Conservation (phyloP, 2,888 invertebrate species). For the Dasypogon diadema region DNA sequence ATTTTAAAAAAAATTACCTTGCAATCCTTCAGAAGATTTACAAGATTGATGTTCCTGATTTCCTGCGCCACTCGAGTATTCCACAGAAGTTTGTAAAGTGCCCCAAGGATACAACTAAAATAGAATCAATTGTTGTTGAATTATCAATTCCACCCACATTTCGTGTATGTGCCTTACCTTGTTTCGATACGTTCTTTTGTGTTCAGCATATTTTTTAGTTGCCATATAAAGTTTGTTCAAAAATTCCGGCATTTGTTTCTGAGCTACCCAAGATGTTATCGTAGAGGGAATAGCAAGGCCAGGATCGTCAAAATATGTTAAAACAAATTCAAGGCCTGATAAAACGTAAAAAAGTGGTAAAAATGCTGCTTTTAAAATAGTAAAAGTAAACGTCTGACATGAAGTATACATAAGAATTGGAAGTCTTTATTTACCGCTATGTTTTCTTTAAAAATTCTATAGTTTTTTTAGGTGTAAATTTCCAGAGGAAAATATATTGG, state of each 20-base stretch:
- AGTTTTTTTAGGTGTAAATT: too few species aligned
- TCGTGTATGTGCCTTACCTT: not conserved
- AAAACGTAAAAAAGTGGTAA: too few species aligned
- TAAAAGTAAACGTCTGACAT: too few species aligned
- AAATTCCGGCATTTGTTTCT: slow-evolving; percentile 83
- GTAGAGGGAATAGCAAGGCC: slow-evolving; percentile 80
- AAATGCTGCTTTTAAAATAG: too few species aligned
- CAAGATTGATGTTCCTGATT: not conserved
- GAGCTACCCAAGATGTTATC: slow-evolving; percentile 80
- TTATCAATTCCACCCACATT: not conserved
- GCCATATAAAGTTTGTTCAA: slow-evolving; percentile 78
- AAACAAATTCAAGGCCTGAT: slow-evolving; percentile 83
- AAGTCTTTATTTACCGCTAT: too few species aligned
- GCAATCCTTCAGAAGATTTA: not conserved
- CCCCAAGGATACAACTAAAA: slow-evolving; percentile 9
- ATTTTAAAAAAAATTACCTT: slow-evolving; percentile 7
- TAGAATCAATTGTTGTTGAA: not conserved
- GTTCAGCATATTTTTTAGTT: slow-evolving; percentile 74
- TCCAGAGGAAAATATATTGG: too few species aligned
- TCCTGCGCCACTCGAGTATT: not conserved
- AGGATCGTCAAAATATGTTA: slow-evolving; percentile 91
- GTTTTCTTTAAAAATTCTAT: too few species aligned
- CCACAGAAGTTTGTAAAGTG: not conserved
- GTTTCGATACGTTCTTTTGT: slow-evolving; percentile 64
- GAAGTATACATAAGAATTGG: too few species aligned